Conservation (phyloP, 2,113 vertebrate species). For the Dermatemys mawii region DNA sequence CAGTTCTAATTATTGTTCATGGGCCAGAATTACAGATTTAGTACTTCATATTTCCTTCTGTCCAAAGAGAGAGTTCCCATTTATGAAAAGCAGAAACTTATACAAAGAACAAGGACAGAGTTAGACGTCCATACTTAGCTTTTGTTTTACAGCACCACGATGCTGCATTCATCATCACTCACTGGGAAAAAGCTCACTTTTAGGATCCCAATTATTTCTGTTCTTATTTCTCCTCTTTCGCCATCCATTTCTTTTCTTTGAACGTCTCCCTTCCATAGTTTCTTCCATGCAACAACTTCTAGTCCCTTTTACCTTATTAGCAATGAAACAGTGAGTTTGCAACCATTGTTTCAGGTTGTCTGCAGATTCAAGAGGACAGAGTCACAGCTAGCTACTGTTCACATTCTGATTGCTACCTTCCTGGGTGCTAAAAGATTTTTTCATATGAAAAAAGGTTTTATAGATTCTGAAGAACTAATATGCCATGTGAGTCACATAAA, state of each 20-base stretch:
- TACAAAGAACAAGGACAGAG: not conserved
- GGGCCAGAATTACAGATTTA: not conserved
- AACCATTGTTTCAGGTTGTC: too few relatives aligned
- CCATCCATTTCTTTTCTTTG: not conserved
- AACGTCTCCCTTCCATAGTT: not conserved
- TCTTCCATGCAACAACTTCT: not conserved
- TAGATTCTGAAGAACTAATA: not conserved
- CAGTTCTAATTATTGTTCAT: not conserved
- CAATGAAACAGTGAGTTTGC: not conserved
- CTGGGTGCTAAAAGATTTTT: too few relatives aligned
- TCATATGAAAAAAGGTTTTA: too few relatives aligned
- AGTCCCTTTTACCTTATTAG: not conserved
- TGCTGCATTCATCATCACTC: not conserved
- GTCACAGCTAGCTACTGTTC: too few relatives aligned
- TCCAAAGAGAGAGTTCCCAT: not conserved
- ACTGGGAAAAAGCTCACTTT: not conserved
- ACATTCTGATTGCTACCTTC: too few relatives aligned
- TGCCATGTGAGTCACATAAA: not conserved
- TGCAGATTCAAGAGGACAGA: too few relatives aligned
- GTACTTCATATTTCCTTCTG: not conserved
- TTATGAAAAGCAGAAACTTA: not conserved
- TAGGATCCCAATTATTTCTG: not conserved
- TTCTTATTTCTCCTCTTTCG: not conserved
- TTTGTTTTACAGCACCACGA: not conserved
- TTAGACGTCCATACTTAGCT: not conserved